Percentiles rank a stretch among this genome's conserved stretches.
Conservation (phyloP, 2,888 invertebrate genomes). For the Diadromus collaris region DNA sequence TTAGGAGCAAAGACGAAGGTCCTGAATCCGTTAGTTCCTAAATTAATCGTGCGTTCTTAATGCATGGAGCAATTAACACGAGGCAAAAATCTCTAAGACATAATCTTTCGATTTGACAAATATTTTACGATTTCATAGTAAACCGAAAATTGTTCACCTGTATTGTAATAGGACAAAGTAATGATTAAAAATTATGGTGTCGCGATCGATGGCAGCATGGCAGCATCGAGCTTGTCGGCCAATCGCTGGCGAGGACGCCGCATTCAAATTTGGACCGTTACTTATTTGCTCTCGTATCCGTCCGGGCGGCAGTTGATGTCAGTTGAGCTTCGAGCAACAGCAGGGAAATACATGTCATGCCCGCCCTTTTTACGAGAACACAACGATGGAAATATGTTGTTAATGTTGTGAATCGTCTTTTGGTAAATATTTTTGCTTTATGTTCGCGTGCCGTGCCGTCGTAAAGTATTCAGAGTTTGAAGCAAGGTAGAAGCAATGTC, state of each 20-base stretch:
- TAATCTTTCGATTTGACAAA: no score
- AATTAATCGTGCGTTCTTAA: background rate
- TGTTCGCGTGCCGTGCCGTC: constrained; percentile 1
- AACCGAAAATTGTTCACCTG: no score
- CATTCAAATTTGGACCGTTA: constrained; percentile 58
- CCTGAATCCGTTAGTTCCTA: background rate
- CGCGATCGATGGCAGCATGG: background rate
- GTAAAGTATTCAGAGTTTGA: background rate
- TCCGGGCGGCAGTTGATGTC: constrained; percentile 39
- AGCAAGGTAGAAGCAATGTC: constrained; percentile 79
- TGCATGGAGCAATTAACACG: no score
- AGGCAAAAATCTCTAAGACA: background rate
- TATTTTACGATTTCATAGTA: no score
- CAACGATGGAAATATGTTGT: background rate
- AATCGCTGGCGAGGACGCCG: constrained; percentile 22
- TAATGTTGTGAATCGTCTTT: background rate
- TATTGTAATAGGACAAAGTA: no score
- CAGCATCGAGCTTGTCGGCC: constrained; percentile 11
- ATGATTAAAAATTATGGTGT: background rate
- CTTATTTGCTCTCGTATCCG: constrained; percentile 42
- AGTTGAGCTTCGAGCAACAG: constrained; percentile 35
- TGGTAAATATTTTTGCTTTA: background rate
- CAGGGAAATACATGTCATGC: background rate
- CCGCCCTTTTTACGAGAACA: background rate
- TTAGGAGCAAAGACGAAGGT: background rate